Conservation (phyloP, 2,797 vertebrate genomes). For the Denticeps clupeoides region DNA sequence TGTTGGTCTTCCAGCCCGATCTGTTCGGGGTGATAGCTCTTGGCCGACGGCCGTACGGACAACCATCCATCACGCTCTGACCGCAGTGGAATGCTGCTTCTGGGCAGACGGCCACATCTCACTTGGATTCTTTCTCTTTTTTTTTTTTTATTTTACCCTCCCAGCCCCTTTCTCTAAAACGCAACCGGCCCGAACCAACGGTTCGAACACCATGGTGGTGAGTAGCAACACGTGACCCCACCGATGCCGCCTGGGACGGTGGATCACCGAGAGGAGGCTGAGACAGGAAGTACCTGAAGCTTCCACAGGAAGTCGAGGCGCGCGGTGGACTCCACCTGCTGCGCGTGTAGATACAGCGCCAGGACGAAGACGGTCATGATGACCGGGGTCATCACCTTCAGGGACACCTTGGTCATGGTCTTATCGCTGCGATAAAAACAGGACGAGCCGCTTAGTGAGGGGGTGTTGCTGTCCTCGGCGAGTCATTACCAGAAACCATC, state of each 20-base stretch:
- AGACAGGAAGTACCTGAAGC: slow-evolving; percentile 68
- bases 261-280: too few relatives aligned
- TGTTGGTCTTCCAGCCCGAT: background rate
- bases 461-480: background rate
- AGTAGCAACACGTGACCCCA: too few relatives aligned
- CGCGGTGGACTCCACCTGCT: slow-evolving; percentile 95
- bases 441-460: too few relatives aligned
- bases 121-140: too few relatives aligned
- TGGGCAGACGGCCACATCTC: too few relatives aligned
- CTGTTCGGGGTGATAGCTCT: slow-evolving; percentile 2
- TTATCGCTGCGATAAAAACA: slow-evolving; percentile 44
- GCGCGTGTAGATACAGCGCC: slow-evolving; percentile 89
- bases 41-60: background rate
- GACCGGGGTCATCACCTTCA: slow-evolving; percentile 81
- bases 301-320: slow-evolving; percentile 98
- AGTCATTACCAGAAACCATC: background rate
- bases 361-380: slow-evolving; percentile 87
- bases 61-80: background rate
- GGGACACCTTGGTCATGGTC: slow-evolving; percentile 65
- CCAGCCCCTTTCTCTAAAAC: too few relatives aligned
- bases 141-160: too few relatives aligned
- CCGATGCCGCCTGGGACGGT: too few relatives aligned
- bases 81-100: too few relatives aligned
- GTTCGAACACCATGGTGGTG: too few relatives aligned
- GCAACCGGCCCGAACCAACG: too few relatives aligned